These are phyloP conservation scores for pig (Sus scrofa) DNA, from an alignment of 2,113 vertebrate species.

Conservation along the genomic window T2T-Sscrofa CM000819.6:72783001-72783500, in stretches of 20 bases:
- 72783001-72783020: neutral
- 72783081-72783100: neutral
- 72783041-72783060: neutral
- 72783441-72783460: neutral
- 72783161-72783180: neutral
- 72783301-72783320: neutral
- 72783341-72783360: conserved; percentile 6
- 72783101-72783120: neutral
- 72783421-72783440: neutral
- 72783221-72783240: neutral
- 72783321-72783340: neutral
- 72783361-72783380: neutral
- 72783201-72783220: neutral
- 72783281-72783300: neutral
- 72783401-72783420: neutral
- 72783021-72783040: neutral
- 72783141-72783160: neutral
- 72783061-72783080: neutral
- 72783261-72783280: neutral
- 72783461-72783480: neutral
- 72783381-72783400: neutral
- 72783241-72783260: neutral
- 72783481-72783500: neutral
- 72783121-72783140: neutral
- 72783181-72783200: neutral